Evolutionary conservation across 2,113 vertebrate genomes (phyloP), one percentile per base, ranked within the genome.

Genomic region (Ovis aries): DNA sequence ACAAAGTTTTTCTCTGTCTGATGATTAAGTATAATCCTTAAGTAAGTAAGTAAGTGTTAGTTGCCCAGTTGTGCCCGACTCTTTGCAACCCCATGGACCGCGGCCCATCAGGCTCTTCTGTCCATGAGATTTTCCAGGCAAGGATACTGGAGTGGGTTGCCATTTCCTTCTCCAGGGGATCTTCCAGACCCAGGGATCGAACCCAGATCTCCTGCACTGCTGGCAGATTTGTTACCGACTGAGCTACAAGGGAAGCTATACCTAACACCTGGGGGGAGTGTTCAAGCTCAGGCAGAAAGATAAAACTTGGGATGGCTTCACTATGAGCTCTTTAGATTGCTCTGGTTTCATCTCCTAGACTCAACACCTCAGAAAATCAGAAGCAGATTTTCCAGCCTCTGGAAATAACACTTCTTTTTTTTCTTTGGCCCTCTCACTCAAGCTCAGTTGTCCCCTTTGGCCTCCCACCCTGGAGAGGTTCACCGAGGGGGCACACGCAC

Each of bases 401-500:
- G 19, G 71, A 74, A 87, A 17, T 11, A 3, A 0, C 0, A 1
- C 29, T 83, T 64, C 78, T 45, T 48, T 50, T 31, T 93, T 43
- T 21, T 52, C 48, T 16, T 57, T 36, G 15, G 31, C 10, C 23
- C 3, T 33, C 19, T 67, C 29, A 27, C 81, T 43, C 57, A 11
- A 25, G 40, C n/a, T 57, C 82, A 57, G 55, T 12, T 6, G 11
- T 12, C 33, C 4, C 80, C 81, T 40, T 36, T 45, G 9, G 29
- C 43, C 45, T 64, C 88, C 27, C 4, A 3, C 31, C 45, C 7
- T 4, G 52, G 36, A 14, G 31, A 27, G 13, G 81, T 4, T 40
- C 27, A 0, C 59, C 5, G 11, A 36, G 48, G 3, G 2, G 33
- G 52, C 67, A 25, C 57, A 85, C 95, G 98, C 99, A 99, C 99